These are phyloP conservation scores for Ovibos moschatus DNA, from an alignment of 2,113 vertebrate genomes.

Conservation along the genomic window DNA sequence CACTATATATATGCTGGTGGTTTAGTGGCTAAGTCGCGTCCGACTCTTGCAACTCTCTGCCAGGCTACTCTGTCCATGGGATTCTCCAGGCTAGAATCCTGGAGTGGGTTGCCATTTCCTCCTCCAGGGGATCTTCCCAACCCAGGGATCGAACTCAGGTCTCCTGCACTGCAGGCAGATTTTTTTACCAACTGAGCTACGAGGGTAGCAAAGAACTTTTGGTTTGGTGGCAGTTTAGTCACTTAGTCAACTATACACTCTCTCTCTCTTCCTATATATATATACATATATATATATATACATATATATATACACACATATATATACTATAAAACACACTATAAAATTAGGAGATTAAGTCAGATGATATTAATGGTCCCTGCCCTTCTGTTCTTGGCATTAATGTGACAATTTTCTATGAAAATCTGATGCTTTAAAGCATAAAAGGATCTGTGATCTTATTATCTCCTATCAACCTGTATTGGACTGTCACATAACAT, in stretches of 20 bases:
- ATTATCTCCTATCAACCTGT: not conserved
- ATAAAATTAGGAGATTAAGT: not conserved
- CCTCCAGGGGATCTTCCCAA: not conserved
- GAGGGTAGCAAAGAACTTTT: not conserved
- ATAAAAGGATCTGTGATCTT: not conserved
- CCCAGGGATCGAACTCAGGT: not conserved
- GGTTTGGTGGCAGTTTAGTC: not conserved
- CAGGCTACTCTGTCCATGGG: not conserved
- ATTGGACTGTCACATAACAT: not conserved
- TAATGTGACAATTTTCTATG: not conserved
- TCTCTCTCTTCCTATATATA: not conserved
- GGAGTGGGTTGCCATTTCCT: not conserved
- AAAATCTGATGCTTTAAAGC: not conserved
- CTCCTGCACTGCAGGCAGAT: not conserved
- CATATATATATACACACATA: not conserved
- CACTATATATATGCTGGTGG: not conserved
- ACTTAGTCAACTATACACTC: not conserved
- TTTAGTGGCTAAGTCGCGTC: accelerated
- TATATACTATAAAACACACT: not conserved
- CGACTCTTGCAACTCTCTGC: not conserved
- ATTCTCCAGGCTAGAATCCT: not conserved
- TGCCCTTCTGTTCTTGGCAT: conserved; percentile 2
- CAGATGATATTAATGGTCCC: not conserved
- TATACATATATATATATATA: too few species aligned
- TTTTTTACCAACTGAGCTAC: not conserved